phyloP scores from a whole-genome alignment of 1,140 invertebrate genomes.

The Ptiloglossa arizonensis region DNA sequence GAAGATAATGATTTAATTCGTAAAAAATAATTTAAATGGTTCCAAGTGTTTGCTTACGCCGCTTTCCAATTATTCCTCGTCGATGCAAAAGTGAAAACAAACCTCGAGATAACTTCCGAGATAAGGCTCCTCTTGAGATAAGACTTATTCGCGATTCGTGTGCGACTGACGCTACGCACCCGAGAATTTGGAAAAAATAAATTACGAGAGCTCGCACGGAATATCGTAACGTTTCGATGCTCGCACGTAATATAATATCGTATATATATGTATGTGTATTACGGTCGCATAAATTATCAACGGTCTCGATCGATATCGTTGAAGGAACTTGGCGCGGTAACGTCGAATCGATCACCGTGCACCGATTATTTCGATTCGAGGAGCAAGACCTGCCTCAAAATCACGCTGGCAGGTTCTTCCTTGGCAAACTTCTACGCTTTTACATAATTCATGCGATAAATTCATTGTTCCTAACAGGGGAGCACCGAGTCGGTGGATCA shows the following conservation, averaged over 20 bases:
- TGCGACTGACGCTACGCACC: background rate
- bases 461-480: no score
- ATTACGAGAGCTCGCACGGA: no score
- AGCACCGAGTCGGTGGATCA: no score
- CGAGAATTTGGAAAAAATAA: background rate
- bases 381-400: background rate
- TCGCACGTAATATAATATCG: no score
- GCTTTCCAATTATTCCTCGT: constrained; percentile 14
- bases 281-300: no score
- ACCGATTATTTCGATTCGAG: no score
- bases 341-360: background rate
- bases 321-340: background rate
- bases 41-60: background rate
- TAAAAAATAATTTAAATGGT: constrained; percentile 3
- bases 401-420: background rate
- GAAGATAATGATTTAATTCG: background rate
- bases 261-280: no score
- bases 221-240: no score
- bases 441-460: no score
- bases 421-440: no score
- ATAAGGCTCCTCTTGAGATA: constrained; percentile 26
- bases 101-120: background rate
- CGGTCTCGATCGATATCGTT: background rate
- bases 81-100: constrained; percentile 31
- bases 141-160: background rate